These are phyloP conservation scores for Mythimna albipuncta DNA, from an alignment of 2,888 invertebrate genomes.

Conservation along the genomic window DNA sequence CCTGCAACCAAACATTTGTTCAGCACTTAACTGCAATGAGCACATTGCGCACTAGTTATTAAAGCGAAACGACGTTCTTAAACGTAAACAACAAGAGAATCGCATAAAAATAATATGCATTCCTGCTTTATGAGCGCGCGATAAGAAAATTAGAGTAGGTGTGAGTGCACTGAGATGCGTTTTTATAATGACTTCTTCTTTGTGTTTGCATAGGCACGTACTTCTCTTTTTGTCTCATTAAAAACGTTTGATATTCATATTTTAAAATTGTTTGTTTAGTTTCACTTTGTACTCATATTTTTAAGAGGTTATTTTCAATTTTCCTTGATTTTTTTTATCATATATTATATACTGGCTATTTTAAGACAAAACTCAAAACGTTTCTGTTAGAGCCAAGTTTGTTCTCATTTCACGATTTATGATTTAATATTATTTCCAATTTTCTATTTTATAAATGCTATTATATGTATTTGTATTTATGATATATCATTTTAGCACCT, in stretches of 20 bases:
- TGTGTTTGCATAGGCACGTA: background rate
- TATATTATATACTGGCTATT: too few species aligned
- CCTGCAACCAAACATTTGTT: conserved; percentile 68
- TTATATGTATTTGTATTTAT: too few species aligned
- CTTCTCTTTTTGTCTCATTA: background rate
- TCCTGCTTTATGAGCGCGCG: conserved; percentile 3
- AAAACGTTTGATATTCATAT: background rate
- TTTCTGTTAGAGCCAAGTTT: too few species aligned
- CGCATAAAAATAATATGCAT: conserved; percentile 26
- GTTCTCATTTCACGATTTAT: too few species aligned
- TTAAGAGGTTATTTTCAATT: too few species aligned
- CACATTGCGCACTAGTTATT: conserved; percentile 50
- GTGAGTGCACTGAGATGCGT: background rate
- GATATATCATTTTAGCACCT: too few species aligned
- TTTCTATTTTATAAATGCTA: too few species aligned
- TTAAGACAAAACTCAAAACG: too few species aligned
- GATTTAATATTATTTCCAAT: too few species aligned
- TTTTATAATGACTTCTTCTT: background rate
- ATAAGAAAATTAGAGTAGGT: conserved; percentile 14
- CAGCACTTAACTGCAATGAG: conserved; percentile 63
- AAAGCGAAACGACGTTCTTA: conserved; percentile 36
- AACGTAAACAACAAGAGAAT: conserved; percentile 28
- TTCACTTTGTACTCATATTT: too few species aligned
- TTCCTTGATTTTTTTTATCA: too few species aligned
- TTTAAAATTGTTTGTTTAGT: background rate